Evolutionary conservation across 2,888 invertebrate genomes (phyloP).

Genomic region (Napeogenes inachia): DNA sequence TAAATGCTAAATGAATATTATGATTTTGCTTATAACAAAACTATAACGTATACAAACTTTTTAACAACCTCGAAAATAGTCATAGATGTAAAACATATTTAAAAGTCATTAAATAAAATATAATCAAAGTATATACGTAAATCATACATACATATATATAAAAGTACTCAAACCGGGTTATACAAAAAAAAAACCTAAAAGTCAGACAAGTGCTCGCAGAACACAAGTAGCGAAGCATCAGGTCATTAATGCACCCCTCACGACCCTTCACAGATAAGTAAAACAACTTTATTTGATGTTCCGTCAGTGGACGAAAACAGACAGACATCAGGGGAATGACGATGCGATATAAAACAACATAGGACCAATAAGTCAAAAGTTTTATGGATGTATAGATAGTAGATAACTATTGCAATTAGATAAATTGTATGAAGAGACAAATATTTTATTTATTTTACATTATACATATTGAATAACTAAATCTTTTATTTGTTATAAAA

Average conservation of each 20-base stretch:
- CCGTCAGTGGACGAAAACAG: constrained; percentile 31
- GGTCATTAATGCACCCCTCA: constrained; percentile 72
- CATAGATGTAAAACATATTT: no score
- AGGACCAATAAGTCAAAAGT: constrained; percentile 8
- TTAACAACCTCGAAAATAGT: no score
- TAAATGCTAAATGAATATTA: no score
- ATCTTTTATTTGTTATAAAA: no score
- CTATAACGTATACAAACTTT: no score
- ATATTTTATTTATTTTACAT: no score
- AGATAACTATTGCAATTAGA: constrained; percentile 3
- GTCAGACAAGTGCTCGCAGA: constrained; percentile 45
- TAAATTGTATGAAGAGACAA: no score
- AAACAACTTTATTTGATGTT: constrained; percentile 77
- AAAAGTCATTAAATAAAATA: constrained; percentile 17
- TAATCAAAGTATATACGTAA: constrained; percentile 43
- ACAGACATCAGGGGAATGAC: constrained; percentile 26
- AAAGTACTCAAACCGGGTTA: constrained; percentile 44
- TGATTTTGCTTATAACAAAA: no score
- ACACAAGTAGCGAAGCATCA: constrained; percentile 35
- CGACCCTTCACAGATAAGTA: constrained; percentile 63
- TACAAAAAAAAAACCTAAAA: constrained; percentile 46
- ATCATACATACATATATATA: constrained; percentile 58
- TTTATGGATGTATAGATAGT: constrained; percentile 6
- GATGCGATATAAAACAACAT: constrained; percentile 15
- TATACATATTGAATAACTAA: no score